Evolutionary conservation across 2,888 invertebrate species (phyloP), one percentile per base, ranked within the genome.

Genomic region (Anodontia alba): DNA sequence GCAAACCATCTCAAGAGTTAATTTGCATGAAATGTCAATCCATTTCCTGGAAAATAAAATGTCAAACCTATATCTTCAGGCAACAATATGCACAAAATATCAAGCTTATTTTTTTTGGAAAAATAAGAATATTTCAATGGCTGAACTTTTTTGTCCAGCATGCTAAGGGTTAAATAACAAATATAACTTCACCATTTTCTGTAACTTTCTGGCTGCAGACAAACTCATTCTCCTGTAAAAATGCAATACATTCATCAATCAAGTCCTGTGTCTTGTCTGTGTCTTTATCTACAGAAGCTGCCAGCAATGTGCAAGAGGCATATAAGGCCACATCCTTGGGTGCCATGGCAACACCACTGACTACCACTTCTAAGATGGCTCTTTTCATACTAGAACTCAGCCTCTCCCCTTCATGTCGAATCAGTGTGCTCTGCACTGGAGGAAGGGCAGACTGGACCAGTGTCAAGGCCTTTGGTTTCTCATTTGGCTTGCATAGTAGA

Each of bases 381-480:
- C 95, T 90, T 88, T 96, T 96, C 89, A 96, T 90, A 83, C 95
- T 95, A 8, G 94, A 93, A 62, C 95, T 95, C 73, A 95, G 89
- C 33, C 89, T 87, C 8, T 88, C 94, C 81, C 80, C 91, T 86
- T 86, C 95, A 95, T 90, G 96, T 96, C 82, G 84, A 23, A 90
- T 76, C 74, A 99, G 96, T 92, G 98, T 98, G 92, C 98, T 98
- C 87, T 96, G 95, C 7, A 99, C 97, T 8, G 98, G 96, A 76
- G 96, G 96, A 43, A 95, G 91, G 0, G 95, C 79, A 0, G 95
- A 90, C 10, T 95, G 96, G 92, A 98, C 96, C 81, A 99, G 95
- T 69, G 96, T 95, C 89, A 96, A 95, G 0, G 97, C 98, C 78
- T 96, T 95, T 88, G 96, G 95, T 86, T 96, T 96, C 93, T 98